Percentiles rank a stretch among this genome's conserved stretches.
Conservation (phyloP, 1,140 invertebrate genomes). For the Rhyzopertha dominica region DNA sequence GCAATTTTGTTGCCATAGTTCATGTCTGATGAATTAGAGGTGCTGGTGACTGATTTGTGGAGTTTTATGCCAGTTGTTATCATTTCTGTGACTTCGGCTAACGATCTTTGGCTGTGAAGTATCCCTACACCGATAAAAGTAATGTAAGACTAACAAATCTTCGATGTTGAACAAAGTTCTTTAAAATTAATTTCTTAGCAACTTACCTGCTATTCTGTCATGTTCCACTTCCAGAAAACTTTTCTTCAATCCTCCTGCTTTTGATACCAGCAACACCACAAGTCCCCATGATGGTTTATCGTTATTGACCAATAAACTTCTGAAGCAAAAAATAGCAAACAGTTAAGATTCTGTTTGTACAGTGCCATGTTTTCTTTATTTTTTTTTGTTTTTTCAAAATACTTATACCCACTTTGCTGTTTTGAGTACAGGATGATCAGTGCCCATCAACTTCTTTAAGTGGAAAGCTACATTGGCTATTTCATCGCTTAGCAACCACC, state of each 20-base stretch:
- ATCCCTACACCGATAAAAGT: conserved; percentile 6
- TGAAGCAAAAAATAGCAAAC: too few species aligned
- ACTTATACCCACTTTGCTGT: conserved; percentile 79
- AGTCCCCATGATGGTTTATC: conserved; percentile 16
- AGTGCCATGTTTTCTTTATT: too few species aligned
- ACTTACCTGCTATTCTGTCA: conserved; percentile 38
- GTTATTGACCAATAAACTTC: conserved; percentile 15
- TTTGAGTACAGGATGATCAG: conserved; percentile 87
- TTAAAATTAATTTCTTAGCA: too few species aligned
- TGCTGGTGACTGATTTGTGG: conserved; percentile 64
- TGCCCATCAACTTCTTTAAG: conserved; percentile 85
- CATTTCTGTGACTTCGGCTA: conserved; percentile 94
- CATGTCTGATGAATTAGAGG: conserved; percentile 59
- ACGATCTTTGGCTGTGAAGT: conserved; percentile 73
- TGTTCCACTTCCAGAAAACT: conserved; percentile 10
- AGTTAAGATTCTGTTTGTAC: too few species aligned
- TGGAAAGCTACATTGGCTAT: conserved; percentile 88
- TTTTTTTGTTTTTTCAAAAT: too few species aligned
- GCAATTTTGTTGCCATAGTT: conserved; percentile 91
- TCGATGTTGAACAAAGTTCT: too few species aligned
- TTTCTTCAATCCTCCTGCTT: conserved; percentile 8
- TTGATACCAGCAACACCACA: conserved; percentile 14
- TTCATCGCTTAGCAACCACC: conserved; percentile 89
- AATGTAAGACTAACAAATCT: too few species aligned
- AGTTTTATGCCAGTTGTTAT: conserved; percentile 89